Base-by-base conservation (phyloP, 2,888 invertebrate species). In the Drosophila histrio region DNA sequence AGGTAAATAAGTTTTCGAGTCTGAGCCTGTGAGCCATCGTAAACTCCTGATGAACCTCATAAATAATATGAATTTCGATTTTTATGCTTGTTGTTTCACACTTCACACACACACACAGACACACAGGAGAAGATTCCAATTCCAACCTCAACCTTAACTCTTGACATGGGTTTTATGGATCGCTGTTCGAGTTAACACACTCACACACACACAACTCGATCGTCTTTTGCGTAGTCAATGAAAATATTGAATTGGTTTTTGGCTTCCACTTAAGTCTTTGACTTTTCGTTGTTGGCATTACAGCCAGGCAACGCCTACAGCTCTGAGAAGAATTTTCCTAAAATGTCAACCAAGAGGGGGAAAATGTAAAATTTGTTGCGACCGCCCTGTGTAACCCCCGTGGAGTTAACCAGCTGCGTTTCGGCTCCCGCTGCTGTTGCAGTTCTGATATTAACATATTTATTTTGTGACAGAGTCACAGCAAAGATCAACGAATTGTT, bases 1-100 rank as follows among this genome's bases (percentile, higher is more conserved):
- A 77, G 88, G 85, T 88, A 88, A 52, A 39, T 53, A 41, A 44
- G 44, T 44, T 83, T 70, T 63, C 43, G 39, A 52, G 41, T 13
- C 53, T n/a, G 54, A 63, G 52, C 32, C 61, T 56, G 46, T 50
- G 56, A 54, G 56, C 34, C 69, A 73, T 87, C 87, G 86, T 90
- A 89, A 90, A 90, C 85, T 87, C 87, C 87, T 90, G 86, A 90
- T 90, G 88, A 81, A 80, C 77, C 79, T 88, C 89, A 88, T 90
- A 90, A 90, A 90, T 90, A 86, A 90, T 80, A 84, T 78, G 76
- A 77, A 67, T 79, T 88, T 82, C 87, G 83, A 86, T 88, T 83
- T 86, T 77, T 86, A 88, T 88, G 72, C 76, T 54, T 73, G 77
- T 71, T 74, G 70, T 66, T 79, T 87, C 87, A 87, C 82, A 82